Evolutionary conservation across 2,888 invertebrate genomes (phyloP), one percentile per base, ranked within the genome.

Genomic region (Campoletis raptor): DNA sequence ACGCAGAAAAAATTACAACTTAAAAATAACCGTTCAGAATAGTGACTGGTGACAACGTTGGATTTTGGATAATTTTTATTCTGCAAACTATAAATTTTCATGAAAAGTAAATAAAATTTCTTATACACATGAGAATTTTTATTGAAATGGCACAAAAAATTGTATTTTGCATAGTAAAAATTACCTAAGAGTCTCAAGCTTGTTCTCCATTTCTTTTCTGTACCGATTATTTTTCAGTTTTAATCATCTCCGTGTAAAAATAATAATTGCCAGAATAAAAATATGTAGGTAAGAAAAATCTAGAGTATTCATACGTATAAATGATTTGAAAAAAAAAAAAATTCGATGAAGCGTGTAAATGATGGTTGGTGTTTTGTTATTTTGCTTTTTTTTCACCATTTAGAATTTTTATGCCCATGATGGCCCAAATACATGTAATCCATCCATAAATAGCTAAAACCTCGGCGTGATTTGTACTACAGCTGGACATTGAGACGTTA

Each of bases 371-470:
- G 61, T 61, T 1, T 30, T 61, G 15, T 61, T 30, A 2, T 61
- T 30, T 30, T 5, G 6, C 90, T 91, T 78, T 81, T 78, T 79
- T 81, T 81, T 61, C 21, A 66, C 81, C 90, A 89, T 90, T 91
- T 93, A 91, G 91, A 92, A 91, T 93, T 93, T 93, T 90, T 92
- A 93, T 91, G 92, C 91, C 93, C 90, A 87, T 86, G 87, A 91
- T 91, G 93, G 93, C 93, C 92, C 93, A 91, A 52, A 93, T 90
- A 91, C 92, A 90, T 92, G 91, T 93, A 93, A 93, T 93, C 93
- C 93, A 93, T 93, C 93, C 93, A 93, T 92, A 92, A 92, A 92
- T 93, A 93, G 92, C 81, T 89, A 91, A 89, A 79, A 83, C 90
- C 91, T 91, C 81, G 85, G 86, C 37, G 86, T 86, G 80, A 77